Conservation (phyloP, 2,113 vertebrate genomes). For the Trichechus manatus region DNA sequence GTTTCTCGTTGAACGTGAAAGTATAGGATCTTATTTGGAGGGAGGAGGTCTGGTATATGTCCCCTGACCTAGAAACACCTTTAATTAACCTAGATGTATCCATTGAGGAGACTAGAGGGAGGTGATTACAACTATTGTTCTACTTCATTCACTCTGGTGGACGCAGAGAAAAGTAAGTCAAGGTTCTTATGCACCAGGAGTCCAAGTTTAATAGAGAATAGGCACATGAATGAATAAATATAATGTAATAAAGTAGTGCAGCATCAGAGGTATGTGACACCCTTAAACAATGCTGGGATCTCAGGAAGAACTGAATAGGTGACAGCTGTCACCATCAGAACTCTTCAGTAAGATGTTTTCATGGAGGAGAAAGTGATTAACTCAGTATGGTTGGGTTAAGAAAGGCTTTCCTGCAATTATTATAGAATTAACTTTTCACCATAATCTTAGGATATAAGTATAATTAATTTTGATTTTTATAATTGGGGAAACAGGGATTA, state of each 20-base stretch:
- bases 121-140: neutral
- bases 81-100: neutral
- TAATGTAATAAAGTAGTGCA: neutral
- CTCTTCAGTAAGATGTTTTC: neutral
- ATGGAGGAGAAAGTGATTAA: neutral
- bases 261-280: neutral
- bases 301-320: neutral
- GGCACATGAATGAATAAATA: neutral
- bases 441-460: neutral
- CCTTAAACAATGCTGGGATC: neutral
- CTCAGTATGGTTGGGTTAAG: neutral
- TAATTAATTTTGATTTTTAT: constrained; percentile 27
- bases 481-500: neutral
- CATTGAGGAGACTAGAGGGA: neutral
- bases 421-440: neutral
- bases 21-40: neutral
- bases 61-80: neutral
- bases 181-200: neutral
- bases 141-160: neutral
- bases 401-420: neutral
- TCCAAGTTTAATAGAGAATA: neutral
- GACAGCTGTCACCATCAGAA: neutral
- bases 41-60: neutral
- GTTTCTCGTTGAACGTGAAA: constrained; percentile 55
- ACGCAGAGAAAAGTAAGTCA: neutral